Evolutionary conservation across 2,113 vertebrate genomes (phyloP), one percentile per base, ranked within the genome.

Genomic region (Lycaon pictus): DNA sequence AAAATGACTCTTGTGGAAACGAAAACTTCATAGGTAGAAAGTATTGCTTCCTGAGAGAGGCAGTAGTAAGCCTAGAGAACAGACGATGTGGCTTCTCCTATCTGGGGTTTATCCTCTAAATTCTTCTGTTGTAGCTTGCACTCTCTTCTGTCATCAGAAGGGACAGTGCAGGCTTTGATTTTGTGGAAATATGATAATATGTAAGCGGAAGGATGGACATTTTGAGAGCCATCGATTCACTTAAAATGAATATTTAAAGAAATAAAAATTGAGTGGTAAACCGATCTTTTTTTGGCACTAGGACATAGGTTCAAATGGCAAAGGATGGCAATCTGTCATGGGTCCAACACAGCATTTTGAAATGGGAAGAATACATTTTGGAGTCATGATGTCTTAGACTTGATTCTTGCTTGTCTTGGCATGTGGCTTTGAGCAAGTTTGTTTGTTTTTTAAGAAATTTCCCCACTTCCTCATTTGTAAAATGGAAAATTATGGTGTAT

Each of bases 401-500:
- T 74, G 58, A 62, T 13, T 90, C 72, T 89, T 48, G 3, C 27
- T 62, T 58, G 27, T 65, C 15, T 87, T 69, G 27, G 1, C 87
- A 29, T 96, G 53, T 90, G 77, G 43, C n/a, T 7, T 60, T 72
- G 69, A 80, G 12, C 15, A 37, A 55, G 62, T n/a, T 53, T 23
- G 48, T 12, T 0, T 76, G 12, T 62, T 32, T 69, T 81, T 69
- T 63, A 29, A 16, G 35, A 56, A 89, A 58, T 12, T 84, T 86
- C 7, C 2, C 53, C 56, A n/a, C n/a, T 95, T 93, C 32, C 48
- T 95, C 27, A 51, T 76, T 84, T 92, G 58, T 81, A 62, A 93
- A 84, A 48, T 74, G 79, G 94, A 80, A 60, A 63, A 58, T 63
- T 20, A 35, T 22, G 25, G 4, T 23, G 1, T 8, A 74, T 11